A percentile compares a stretch with the other conserved stretches of the same genome.
Conservation (phyloP, 2,113 vertebrate species). For the Embiotoca jacksoni region DNA sequence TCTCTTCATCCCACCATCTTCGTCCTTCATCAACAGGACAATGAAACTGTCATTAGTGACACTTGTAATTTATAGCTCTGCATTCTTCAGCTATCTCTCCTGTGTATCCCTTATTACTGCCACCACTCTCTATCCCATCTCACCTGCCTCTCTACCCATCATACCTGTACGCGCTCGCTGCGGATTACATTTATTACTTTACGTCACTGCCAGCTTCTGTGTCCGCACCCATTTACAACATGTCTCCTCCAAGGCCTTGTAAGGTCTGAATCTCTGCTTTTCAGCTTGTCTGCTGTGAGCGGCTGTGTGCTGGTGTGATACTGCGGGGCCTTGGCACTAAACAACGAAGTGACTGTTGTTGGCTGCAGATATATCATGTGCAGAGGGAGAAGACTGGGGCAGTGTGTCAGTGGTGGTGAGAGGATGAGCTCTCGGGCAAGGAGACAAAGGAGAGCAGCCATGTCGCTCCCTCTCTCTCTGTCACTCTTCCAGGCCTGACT, state of each 20-base stretch:
- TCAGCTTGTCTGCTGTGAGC: slow-evolving; percentile 49
- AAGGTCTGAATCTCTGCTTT: slow-evolving; percentile 58
- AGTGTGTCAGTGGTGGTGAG: slow-evolving; percentile 72
- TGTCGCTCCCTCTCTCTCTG: slow-evolving; percentile 31
- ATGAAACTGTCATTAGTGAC: slow-evolving; percentile 24
- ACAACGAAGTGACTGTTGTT: slow-evolving; percentile 64
- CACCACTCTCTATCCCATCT: not conserved
- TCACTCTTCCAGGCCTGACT: slow-evolving; percentile 57
- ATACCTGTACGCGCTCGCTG: slow-evolving; percentile 3
- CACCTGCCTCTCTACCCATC: not conserved
- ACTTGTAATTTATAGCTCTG: slow-evolving; percentile 42
- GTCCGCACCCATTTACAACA: slow-evolving; percentile 35
- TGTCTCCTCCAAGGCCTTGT: slow-evolving; percentile 45
- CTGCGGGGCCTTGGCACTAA: slow-evolving; percentile 65
- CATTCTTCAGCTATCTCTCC: slow-evolving; percentile 12
- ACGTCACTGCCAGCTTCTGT: slow-evolving; percentile 14
- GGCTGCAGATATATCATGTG: slow-evolving; percentile 59
- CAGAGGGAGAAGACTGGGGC: slow-evolving; percentile 62
- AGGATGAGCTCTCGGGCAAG: slow-evolving; percentile 70
- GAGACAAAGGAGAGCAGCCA: slow-evolving; percentile 63
- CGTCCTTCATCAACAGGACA: slow-evolving; percentile 40
- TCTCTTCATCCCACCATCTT: slow-evolving; percentile 43
- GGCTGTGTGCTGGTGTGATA: slow-evolving; percentile 44
- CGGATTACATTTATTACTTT: slow-evolving; percentile 5
- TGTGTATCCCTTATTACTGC: not conserved